Percentiles rank a stretch among this genome's conserved stretches.
Conservation (phyloP, 2,113 vertebrate species). For the Delphinus delphis region DNA sequence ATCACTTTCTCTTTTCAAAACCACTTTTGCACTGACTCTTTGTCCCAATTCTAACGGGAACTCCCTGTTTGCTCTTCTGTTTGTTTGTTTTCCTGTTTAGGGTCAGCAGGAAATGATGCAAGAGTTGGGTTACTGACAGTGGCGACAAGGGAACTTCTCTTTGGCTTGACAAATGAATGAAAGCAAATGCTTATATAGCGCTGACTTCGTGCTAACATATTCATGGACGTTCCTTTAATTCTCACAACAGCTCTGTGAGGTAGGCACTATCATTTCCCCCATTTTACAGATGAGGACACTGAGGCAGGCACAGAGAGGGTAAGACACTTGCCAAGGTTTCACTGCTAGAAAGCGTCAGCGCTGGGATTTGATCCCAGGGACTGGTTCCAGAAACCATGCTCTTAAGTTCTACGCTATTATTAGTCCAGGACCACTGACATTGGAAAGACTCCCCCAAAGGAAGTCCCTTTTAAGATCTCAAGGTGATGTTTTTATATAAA, state of each 20-base stretch:
- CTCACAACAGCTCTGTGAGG: background rate
- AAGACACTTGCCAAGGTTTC: background rate
- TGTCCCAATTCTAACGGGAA: background rate
- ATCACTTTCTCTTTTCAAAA: constrained; percentile 24
- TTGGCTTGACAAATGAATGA: background rate
- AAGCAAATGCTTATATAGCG: background rate
- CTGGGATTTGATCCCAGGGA: background rate
- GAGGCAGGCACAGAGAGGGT: background rate
- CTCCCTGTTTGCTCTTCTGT: background rate
- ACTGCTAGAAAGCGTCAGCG: background rate
- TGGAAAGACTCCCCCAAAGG: background rate
- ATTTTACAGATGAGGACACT: background rate
- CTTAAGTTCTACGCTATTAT: background rate
- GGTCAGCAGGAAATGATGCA: background rate
- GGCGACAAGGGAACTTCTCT: background rate
- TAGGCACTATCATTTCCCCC: background rate
- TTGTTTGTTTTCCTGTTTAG: background rate
- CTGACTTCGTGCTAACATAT: background rate
- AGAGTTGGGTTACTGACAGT: background rate
- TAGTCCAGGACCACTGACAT: background rate
- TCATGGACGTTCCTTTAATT: background rate
- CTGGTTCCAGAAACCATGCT: background rate
- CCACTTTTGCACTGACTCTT: background rate
- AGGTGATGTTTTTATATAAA: background rate
- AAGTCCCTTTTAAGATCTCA: background rate